Evolutionary conservation across 2,888 invertebrate species (phyloP), one percentile per base, ranked within the genome.

Genomic region (Sminthurinus aureus): DNA sequence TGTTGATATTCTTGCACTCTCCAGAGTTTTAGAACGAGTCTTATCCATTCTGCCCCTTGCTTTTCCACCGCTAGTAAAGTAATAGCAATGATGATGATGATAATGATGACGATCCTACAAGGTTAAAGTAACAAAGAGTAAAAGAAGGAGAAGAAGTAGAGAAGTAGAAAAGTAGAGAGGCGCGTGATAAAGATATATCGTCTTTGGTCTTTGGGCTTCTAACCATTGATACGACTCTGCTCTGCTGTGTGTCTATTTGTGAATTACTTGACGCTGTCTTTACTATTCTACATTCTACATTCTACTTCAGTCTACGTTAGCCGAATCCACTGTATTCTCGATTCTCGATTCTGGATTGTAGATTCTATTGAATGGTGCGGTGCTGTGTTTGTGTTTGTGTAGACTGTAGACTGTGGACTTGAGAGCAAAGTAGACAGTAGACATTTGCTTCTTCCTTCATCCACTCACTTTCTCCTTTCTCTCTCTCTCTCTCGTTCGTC

Each of bases 101-200:
- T 38, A 6, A 38, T 38, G 58, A 58, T 58, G 58, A 18, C 9
- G 15, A 11, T 58, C 4, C 4, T 58, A 13, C 58, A 15, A 15
- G 58, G 58, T 13, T 20, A 67, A 20, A 20, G 22, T 20, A 67
- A 67, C 6, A 2, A 12, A 12, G n/a, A 20, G n/a, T n/a, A 22
- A 67, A 67, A 8, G 8, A 8, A n/a, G n/a, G n/a, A 67, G 8
- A 8, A 67, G 22, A 20, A 13, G n/a, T n/a, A 66, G 66, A 66
- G 66, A 66, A 20, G 15, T n/a, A 58, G 15, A 15, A 58, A 71
- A 71, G 22, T 71, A 71, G 24, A 71, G 12, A 26, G 24, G 71
- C 38, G 51, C 51, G 51, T 76, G 76, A 76, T 76, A 76, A 76
- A 76, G 76, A 76, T 51, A 76, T 76, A 76, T 76, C 52, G 76